These are phyloP conservation scores for Chrysina gloriosa DNA, from an alignment of 2,888 invertebrate species.

Conservation along the genomic window DNA sequence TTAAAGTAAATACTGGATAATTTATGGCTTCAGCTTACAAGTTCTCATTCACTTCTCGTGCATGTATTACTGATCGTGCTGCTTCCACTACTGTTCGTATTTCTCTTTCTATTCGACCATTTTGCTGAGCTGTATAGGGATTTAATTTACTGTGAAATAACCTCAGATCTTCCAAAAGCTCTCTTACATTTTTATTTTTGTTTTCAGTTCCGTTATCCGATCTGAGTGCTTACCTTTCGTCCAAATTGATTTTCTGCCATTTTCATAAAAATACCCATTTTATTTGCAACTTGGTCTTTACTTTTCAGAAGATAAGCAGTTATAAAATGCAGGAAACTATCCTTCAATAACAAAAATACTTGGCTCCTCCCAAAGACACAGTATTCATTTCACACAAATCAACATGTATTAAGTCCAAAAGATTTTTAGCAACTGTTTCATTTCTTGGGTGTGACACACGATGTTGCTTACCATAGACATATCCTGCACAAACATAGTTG, in stretches of 20 bases:
- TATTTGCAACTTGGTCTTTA: no score
- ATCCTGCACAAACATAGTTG: slow-evolving; percentile 6
- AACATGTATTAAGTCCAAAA: background rate
- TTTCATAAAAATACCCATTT: no score
- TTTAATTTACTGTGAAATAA: no score
- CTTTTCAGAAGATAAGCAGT: slow-evolving; percentile 37
- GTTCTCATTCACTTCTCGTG: slow-evolving; percentile 44
- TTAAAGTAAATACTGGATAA: slow-evolving; percentile 50
- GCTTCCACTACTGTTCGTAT: slow-evolving; percentile 56
- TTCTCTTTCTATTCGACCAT: slow-evolving; percentile 56
- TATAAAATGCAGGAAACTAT: slow-evolving; percentile 23
- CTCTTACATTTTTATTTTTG: slow-evolving; percentile 47
- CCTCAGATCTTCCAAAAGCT: no score
- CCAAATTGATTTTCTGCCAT: slow-evolving; percentile 55
- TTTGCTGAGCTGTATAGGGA: slow-evolving; percentile 56
- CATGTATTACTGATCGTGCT: slow-evolving; percentile 51
- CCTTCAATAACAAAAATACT: slow-evolving; percentile 32
- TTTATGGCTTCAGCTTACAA: slow-evolving; percentile 52
- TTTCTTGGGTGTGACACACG: slow-evolving; percentile 7
- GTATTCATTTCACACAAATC: slow-evolving; percentile 2
- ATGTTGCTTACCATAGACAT: slow-evolving; percentile 13
- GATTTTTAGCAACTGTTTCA: background rate
- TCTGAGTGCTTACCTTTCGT: no score
- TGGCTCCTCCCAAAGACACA: background rate
- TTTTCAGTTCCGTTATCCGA: slow-evolving; percentile 55